Evolutionary conservation across 2,113 vertebrate species (phyloP), one percentile per base, ranked within the genome.

Genomic region (Eolophus roseicapilla): DNA sequence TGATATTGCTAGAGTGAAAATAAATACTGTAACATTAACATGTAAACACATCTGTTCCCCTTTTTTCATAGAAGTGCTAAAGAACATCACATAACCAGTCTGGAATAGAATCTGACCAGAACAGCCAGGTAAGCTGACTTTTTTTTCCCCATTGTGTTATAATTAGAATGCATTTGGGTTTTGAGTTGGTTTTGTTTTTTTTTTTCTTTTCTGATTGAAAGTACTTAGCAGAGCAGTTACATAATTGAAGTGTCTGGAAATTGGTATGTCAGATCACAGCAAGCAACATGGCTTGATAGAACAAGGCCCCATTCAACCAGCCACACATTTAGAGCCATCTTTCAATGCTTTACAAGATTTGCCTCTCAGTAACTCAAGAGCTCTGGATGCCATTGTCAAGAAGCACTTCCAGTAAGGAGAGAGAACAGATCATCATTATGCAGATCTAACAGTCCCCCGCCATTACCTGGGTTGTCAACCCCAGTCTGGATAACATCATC

Each of bases 401-500:
- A 92, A 93, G 96, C 97, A 97, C 97, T 97, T 97, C 97, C 96
- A 97, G 50, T 88, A 84, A 93, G n/a, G 67, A 95, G 91, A 93
- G 95, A 95, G 97, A 97, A 94, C 96, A 97, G 97, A 97, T 86
- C 44, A 97, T 86, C 41, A 2, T 81, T 59, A 70, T 12, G 64
- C 70, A 71, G 93, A 73, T 86, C 92, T 75, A 89, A 95, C 37
- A 0, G 86, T 84, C 71, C 71, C 47, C 18, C 0, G 64, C 83
- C 18, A 37, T 98, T 98, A 99, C 99, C 99, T 97, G 99, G 99
- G 98, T 99, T 99, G 97, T 99, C 99, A 68, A 99, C 94, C 93
- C 99, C 99, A 33, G 99, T 99, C 97, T 99, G 99, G 95, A 99
- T 99, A 93, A 97, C 97, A 93, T 99, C 99, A 97, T 99, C 99